A percentile compares a stretch with the other conserved stretches of the same genome.
Evolutionary conservation across 2,113 vertebrate species (phyloP).

Genomic region (Elephas maximus): DNA sequence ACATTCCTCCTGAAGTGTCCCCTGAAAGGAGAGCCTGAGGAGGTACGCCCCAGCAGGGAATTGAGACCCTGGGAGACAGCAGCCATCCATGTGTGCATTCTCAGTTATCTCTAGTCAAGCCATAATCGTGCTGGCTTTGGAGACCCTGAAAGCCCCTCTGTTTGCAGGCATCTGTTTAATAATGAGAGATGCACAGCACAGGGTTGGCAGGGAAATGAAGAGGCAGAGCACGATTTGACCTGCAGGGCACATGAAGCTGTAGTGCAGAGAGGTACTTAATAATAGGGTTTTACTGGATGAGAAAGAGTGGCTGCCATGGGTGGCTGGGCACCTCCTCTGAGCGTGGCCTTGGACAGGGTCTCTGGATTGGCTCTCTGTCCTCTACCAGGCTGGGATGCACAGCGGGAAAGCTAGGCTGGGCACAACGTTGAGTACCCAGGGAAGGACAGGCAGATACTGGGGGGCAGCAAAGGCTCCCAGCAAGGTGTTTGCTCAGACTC

Average conservation of each 20-base stretch:
- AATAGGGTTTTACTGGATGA: conserved; percentile 62
- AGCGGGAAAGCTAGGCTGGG: conserved; percentile 32
- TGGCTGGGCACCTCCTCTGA: conserved; percentile 37
- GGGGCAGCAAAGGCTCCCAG: neutral
- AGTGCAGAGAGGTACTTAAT: conserved; percentile 72
- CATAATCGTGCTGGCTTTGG: neutral
- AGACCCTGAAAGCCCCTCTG: conserved; percentile 44
- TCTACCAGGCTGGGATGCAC: conserved; percentile 42
- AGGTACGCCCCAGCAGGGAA: neutral
- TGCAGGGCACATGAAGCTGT: conserved; percentile 53
- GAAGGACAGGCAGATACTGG: neutral
- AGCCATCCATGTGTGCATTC: neutral
- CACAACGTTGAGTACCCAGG: neutral
- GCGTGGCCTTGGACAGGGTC: neutral
- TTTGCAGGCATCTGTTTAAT: conserved; percentile 62
- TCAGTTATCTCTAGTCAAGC: neutral
- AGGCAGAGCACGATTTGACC: conserved; percentile 68
- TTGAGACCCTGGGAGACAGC: conserved; percentile 6
- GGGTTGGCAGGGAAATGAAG: conserved; percentile 62
- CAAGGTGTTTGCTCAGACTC: conserved; percentile 31
- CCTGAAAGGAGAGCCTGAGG: conserved; percentile 32
- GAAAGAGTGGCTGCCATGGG: neutral
- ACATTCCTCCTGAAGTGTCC: neutral
- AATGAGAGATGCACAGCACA: conserved; percentile 47
- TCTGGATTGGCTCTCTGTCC: neutral